Base-by-base conservation (phyloP, 2,113 vertebrate genomes). In the Colius striatus region DNA sequence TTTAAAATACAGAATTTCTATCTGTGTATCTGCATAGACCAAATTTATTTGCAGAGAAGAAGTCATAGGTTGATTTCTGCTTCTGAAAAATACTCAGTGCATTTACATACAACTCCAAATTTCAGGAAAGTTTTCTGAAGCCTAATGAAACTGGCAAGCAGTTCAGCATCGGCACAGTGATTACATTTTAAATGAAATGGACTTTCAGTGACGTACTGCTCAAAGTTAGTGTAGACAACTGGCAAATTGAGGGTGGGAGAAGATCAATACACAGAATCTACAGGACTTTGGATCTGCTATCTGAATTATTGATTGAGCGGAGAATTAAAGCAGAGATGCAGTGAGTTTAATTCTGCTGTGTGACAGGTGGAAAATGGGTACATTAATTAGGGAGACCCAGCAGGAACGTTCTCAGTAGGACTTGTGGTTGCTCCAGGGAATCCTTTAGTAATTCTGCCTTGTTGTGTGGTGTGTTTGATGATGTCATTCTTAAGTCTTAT, bases 311-410 rank as follows among this genome's bases (percentile, higher is more conserved):
- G 96, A 97, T 93, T 95, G 80, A 90, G 73, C 57, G 73, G 85
- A 89, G 95, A 96, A 97, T 94, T 96, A 97, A 96, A 96, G 92
- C 76, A 87, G 92, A 94, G 95, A 92, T 90, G 88, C 80, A 93
- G 92, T 87, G 92, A 95, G 92, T 96, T 96, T 95, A 96, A 97
- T 97, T 96, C 95, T 95, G 83, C 90, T 84, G 86, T 95, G 95
- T 95, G 95, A 95, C 94, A 96, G 95, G 95, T 95, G 93, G 94
- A 96, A 97, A 96, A 96, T 93, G 94, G 95, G 90, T 74, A 93
- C 94, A 93, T 97, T 96, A 96, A 96, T 95, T 96, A 96, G 96
- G 85, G 88, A 95, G 79, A 72, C 93, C 93, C 90, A 93, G 95
- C 85, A 96, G 94, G 90, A 96, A 78, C 1, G 0, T 83, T 96